A percentile compares a stretch with the other conserved stretches of the same genome.
Conservation (phyloP, 2,113 vertebrate genomes). For the Struthio camelus region DNA sequence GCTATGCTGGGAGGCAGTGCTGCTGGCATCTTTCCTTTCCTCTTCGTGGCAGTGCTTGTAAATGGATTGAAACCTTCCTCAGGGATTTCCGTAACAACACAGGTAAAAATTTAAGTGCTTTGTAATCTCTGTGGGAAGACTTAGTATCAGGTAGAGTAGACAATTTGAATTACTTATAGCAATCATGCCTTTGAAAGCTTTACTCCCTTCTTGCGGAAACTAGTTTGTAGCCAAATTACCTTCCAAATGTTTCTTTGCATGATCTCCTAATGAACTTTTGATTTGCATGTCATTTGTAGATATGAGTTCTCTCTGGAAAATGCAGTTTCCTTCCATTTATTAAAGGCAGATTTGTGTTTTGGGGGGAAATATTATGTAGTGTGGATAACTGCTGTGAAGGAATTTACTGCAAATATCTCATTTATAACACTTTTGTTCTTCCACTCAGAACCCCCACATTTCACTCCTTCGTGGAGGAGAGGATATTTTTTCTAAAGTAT, state of each 20-base stretch:
- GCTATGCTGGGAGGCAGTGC: neutral
- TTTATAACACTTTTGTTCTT: conserved; percentile 37
- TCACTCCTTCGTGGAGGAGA: conserved; percentile 3
- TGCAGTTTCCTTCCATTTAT: conserved; percentile 17
- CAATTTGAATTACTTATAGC: conserved; percentile 60
- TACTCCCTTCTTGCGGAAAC: conserved; percentile 22
- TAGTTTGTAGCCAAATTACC: conserved; percentile 34
- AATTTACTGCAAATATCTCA: conserved; percentile 41
- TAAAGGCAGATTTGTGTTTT: conserved; percentile 16
- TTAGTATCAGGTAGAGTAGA: conserved; percentile 33
- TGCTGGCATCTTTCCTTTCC: neutral
- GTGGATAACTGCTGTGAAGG: neutral
- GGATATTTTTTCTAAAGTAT: conserved; percentile 5
- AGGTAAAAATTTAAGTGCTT: conserved; percentile 54
- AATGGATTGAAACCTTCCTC: conserved; percentile 27
- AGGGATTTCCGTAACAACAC: conserved; percentile 19
- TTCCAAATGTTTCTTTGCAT: conserved; percentile 26
- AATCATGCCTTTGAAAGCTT: conserved; percentile 43
- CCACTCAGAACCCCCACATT: neutral
- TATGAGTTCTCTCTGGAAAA: neutral
- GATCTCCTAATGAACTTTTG: conserved; percentile 18
- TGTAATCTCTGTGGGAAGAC: conserved; percentile 32
- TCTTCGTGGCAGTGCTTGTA: neutral
- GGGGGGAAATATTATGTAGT: neutral
- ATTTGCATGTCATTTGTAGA: conserved; percentile 8